These are phyloP conservation scores for Archips xylosteana DNA, from an alignment of 2,888 invertebrate species.

Conservation along the genomic window DNA sequence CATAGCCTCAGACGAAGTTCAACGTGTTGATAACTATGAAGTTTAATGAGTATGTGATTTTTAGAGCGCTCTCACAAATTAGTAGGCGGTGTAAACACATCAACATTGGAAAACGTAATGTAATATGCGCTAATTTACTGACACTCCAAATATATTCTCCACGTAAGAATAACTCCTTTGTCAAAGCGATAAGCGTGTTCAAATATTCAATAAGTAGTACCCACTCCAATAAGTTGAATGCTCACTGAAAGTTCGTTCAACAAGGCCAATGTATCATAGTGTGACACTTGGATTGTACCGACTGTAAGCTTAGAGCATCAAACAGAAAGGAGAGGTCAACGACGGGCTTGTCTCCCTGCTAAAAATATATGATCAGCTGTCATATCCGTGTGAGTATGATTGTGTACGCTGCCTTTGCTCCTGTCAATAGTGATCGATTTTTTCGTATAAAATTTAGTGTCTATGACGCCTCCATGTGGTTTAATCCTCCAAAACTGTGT, in stretches of 20 bases:
- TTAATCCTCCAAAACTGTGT: conserved; percentile 23
- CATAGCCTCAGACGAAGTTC: neutral
- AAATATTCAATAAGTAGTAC: conserved; percentile 4
- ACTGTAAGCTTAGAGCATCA: neutral
- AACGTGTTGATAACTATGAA: neutral
- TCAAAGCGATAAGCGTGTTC: neutral
- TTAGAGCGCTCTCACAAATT: neutral
- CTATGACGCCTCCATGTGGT: neutral
- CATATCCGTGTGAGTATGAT: neutral
- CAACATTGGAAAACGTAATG: too few relatives aligned
- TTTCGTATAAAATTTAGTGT: neutral
- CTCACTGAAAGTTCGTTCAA: neutral
- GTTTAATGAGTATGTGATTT: neutral
- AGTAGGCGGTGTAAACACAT: neutral
- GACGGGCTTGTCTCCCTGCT: neutral
- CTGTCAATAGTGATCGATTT: neutral
- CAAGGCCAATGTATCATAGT: conserved; percentile 15
- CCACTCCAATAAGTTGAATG: neutral
- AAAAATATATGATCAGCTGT: neutral
- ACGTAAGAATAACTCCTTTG: neutral
- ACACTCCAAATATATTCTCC: too few relatives aligned
- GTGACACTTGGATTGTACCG: neutral
- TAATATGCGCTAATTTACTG: too few relatives aligned
- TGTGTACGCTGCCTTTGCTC: too few relatives aligned
- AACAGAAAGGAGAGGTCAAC: neutral